phyloP scores from a whole-genome alignment of 1,140 invertebrate species.

The Capitella teleta region DNA sequence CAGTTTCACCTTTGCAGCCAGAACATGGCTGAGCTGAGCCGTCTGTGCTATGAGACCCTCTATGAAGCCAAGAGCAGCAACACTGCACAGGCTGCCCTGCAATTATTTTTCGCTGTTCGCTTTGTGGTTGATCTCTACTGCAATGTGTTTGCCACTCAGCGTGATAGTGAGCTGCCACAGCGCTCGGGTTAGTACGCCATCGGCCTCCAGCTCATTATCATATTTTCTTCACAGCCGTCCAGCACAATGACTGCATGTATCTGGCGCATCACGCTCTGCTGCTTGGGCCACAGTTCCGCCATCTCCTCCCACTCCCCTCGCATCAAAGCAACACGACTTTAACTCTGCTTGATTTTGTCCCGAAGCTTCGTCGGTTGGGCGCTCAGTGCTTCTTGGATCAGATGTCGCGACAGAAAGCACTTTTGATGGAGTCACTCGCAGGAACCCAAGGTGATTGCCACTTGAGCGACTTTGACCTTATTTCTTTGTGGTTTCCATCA shows the following conservation, averaged over 20 bases:
- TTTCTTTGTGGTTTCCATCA: no score
- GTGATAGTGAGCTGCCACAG: constrained; percentile 68
- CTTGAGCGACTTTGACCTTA: no score
- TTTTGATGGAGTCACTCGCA: constrained; percentile 58
- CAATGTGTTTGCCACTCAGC: constrained; percentile 60
- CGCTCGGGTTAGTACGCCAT: constrained; percentile 56
- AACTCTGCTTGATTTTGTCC: constrained; percentile 52
- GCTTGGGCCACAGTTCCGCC: constrained; percentile 49
- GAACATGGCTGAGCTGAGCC: no score
- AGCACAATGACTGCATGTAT: constrained; percentile 87
- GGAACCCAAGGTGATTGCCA: constrained; percentile 51
- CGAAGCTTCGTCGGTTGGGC: constrained; percentile 55
- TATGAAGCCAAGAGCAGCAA: no score
- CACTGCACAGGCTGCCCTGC: constrained; percentile 48
- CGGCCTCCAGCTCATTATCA: neutral
- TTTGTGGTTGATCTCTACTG: constrained; percentile 70
- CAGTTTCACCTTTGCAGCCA: no score
- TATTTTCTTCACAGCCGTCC: constrained; percentile 54
- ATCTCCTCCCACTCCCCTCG: constrained; percentile 41
- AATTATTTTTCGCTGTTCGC: constrained; percentile 58
- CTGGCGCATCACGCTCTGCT: constrained; percentile 62
- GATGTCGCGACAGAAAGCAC: constrained; percentile 58
- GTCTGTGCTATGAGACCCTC: constrained; percentile 31
- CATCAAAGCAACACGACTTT: constrained; percentile 37
- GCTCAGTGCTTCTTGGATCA: constrained; percentile 58